Percentiles rank a stretch among this genome's conserved stretches.
Evolutionary conservation across 2,888 invertebrate genomes (phyloP).

Genomic region (Limnephilus auricula): DNA sequence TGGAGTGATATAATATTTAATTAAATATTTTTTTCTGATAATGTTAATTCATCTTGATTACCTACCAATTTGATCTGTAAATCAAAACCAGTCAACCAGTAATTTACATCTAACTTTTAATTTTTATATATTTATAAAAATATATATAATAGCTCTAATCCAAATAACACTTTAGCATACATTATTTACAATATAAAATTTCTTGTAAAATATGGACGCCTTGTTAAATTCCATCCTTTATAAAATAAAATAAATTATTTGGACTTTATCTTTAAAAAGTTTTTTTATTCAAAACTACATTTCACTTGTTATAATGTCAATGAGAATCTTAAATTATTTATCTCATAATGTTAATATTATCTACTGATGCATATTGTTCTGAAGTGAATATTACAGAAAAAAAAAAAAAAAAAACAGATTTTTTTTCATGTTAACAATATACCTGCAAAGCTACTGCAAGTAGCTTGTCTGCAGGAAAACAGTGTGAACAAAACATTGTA

Average conservation of each 20-base stretch:
- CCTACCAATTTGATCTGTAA: not conserved
- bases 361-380: not conserved
- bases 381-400: too few relatives aligned
- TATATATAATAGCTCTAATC: not conserved
- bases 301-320: not conserved
- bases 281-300: too few relatives aligned
- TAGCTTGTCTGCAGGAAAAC: too few relatives aligned
- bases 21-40: too few relatives aligned
- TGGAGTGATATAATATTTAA: not conserved
- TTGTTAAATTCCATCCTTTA: not conserved
- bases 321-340: not conserved
- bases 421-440: too few relatives aligned
- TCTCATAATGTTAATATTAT: not conserved
- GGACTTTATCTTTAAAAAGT: not conserved
- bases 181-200: not conserved
- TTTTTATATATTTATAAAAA: not conserved
- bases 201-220: not conserved
- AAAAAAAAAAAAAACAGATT: too few relatives aligned
- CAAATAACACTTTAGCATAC: not conserved
- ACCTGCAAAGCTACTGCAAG: too few relatives aligned
- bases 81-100: not conserved
- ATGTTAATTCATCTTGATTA: not conserved
- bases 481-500: too few relatives aligned
- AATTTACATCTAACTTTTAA: not conserved
- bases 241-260: not conserved